Percentiles rank a stretch among this genome's conserved stretches.
Conservation (phyloP, 2,888 invertebrate genomes). For the Nasonovia ribisnigri region DNA sequence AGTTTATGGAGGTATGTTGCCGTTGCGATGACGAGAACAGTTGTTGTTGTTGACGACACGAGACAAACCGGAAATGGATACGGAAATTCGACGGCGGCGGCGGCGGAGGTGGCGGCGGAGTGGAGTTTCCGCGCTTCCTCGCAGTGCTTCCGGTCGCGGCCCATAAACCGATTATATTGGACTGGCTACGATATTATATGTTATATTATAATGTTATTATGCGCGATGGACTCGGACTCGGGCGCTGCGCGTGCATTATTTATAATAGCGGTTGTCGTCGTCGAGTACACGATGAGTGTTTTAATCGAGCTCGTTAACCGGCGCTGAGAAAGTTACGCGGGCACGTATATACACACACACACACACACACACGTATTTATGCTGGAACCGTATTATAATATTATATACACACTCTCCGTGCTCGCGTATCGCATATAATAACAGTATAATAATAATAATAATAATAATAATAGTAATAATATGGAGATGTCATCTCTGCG, state of each 20-base stretch:
- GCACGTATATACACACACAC: not conserved
- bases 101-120: not conserved
- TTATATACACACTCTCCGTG: not conserved
- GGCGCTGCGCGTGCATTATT: conserved; percentile 34
- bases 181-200: not conserved
- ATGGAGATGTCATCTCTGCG: conserved; percentile 39
- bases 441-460: conserved; percentile 8
- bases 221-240: conserved; percentile 15
- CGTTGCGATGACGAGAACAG: conserved; percentile 18
- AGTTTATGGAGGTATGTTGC: not conserved
- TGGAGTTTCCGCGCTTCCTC: not conserved
- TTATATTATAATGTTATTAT: not conserved
- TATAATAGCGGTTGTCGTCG: conserved; percentile 37
- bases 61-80: conserved; percentile 53
- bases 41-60: not conserved
- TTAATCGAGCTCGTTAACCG: conserved; percentile 58
- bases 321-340: not conserved
- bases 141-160: conserved; percentile 15
- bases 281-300: conserved; percentile 35
- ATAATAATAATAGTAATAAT: conserved; percentile 28
- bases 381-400: not conserved
- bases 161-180: conserved; percentile 47
- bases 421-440: conserved; percentile 21
- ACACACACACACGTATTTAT: not conserved
- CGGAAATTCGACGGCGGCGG: conserved; percentile 42